Evolutionary conservation across 2,113 vertebrate species (phyloP), one percentile per base, ranked within the genome.

Genomic region (Pyrgilauda ruficollis): DNA sequence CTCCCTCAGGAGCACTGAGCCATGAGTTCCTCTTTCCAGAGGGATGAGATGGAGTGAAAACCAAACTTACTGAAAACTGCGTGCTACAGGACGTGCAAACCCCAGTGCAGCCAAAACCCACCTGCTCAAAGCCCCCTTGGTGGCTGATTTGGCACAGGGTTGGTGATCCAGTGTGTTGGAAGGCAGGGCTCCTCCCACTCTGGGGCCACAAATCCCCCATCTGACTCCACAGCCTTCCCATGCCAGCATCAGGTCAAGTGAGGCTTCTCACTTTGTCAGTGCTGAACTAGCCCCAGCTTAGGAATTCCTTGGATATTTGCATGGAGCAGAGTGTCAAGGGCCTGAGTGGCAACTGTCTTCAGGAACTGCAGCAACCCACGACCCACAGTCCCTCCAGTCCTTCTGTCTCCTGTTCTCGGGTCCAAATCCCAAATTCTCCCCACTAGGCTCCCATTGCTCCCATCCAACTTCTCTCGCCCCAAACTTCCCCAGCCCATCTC

Each of bases 11-110:
- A 85, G 9, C 52, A 27, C 27, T 6, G 70, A 79, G 33, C 23
- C 0, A 0, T 1, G 4, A 28, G 53, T 15, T 68, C 27, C 53
- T 79, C 39, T 47, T 72, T 83, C 8, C 18, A 35, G 66, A 72
- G 43, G 61, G 27, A 26, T 21, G 46, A 12, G 66, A 27, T 2
- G 31, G 30, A 52, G 46, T 49, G 35, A 58, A 69, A 81, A 31
- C 14, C 8, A 56, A 69, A 13, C 1, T 1, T 3, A 6, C 47
- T 23, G 52, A 33, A 47, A 94, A 33, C 44, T 8, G n/a, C 12
- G 0, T 0, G 0, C 39, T 18, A 2, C 0, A 2, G n/a, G 80
- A n/a, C 2, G 14, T 27, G 58, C 27, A 43, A 75, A 28, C 23
- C 19, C 24, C 58, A 16, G 7, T 4, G 47, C 26, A 15, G 30